Evolutionary conservation across 2,113 vertebrate species (phyloP).

Genomic region (Sterna hirundo): DNA sequence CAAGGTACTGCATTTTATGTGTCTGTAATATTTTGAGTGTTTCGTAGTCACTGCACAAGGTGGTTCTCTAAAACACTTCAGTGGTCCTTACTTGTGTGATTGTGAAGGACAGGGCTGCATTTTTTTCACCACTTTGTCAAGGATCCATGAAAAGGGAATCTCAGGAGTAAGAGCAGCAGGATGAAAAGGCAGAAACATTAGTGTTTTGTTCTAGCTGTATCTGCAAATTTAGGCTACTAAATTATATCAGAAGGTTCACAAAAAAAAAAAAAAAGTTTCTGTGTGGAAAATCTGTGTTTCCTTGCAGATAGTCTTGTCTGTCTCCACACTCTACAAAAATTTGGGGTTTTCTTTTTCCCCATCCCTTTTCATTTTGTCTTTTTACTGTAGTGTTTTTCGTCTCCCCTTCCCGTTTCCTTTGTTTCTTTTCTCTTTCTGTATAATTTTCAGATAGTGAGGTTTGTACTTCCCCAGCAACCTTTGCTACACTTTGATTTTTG

Average conservation of each 20-base stretch:
- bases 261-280: not conserved
- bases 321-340: not conserved
- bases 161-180: not conserved
- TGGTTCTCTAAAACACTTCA: not conserved
- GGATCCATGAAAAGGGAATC: not conserved
- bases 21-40: not conserved
- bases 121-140: not conserved
- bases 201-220: not conserved
- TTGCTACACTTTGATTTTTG: not conserved
- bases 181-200: not conserved
- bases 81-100: not conserved
- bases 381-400: not conserved
- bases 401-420: not conserved
- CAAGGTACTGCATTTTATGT: slow-evolving; percentile 50
- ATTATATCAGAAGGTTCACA: not conserved
- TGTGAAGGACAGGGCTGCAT: not conserved
- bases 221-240: not conserved
- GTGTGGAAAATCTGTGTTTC: not conserved
- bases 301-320: not conserved
- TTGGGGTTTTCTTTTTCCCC: not conserved
- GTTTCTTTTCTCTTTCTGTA: not conserved
- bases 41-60: not conserved
- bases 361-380: not conserved
- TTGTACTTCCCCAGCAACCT: not conserved
- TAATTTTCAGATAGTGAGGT: not conserved